Evolutionary conservation across 2,888 invertebrate genomes (phyloP), one percentile per base, ranked within the genome.

Genomic region (Sinhomidia bicolor): DNA sequence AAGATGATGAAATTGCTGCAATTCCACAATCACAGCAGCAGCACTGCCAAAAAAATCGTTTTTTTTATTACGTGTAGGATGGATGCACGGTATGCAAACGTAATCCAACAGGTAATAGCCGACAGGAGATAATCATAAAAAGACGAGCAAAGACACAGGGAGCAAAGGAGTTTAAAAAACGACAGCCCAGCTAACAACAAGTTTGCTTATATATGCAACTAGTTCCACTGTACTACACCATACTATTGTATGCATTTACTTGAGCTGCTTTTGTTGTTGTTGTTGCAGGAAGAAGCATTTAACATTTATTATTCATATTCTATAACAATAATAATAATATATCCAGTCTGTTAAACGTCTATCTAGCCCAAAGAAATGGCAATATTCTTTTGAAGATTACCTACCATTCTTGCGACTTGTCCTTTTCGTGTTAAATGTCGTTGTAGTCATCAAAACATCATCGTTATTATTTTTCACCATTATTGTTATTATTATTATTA

Each of bases 401-500:
- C n/a, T n/a, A 17, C 36, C 14, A 36, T 36, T 65, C 17, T 36
- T 65, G 14, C 62, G 57, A 60, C 60, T 26, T 26, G 60, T 36
- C 36, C 36, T 65, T 65, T 36, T 17, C 65, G 65, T 65, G 65
- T 36, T 65, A 65, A 65, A 65, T 65, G 65, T 65, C 36, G 65
- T 65, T 65, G 36, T 36, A 32, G 36, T 65, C 65, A 36, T 36
- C 65, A 36, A 5, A 4, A 17, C n/a, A 32, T 17, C 65, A 65
- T 1, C 65, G 7, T 65, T 36, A 32, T 79, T 60, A 60, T 36
- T 79, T 84, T 26, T 51, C 2, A 14, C 29, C 29, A 78, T 47
- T 32, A 76, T 65, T 85, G n/a, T n/a, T n/a, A 36, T 71, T 71
- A 83, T 83, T 68, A 76, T 84, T 76, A 76, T 41, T 65, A 65